phyloP scores from a whole-genome alignment of 2,113 vertebrate species.

The Elaphurus davidianus region DNA sequence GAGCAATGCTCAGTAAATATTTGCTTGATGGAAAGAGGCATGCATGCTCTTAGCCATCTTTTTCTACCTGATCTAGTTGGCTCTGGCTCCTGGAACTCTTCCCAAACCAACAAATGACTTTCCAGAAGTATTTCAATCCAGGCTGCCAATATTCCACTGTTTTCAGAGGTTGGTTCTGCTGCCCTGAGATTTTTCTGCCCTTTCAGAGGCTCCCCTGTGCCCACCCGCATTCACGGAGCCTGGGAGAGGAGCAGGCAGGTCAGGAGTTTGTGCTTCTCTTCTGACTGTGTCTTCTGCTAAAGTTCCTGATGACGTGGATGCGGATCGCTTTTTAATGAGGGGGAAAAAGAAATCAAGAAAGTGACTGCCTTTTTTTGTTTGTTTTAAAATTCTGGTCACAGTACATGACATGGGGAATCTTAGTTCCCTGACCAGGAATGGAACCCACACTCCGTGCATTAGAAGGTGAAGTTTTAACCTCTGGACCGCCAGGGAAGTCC shows the following conservation, averaged over 20 bases:
- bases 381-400: background rate
- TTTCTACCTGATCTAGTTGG: fast-evolving
- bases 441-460: background rate
- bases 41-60: fast-evolving
- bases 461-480: background rate
- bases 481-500: background rate
- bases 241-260: background rate
- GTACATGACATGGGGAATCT: background rate
- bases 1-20: background rate
- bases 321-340: background rate
- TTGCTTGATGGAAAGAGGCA: fast-evolving
- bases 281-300: fast-evolving
- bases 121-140: too few relatives aligned
- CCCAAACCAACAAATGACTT: background rate
- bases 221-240: background rate
- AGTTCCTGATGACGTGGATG: background rate
- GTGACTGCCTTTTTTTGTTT: background rate
- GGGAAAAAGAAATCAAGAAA: background rate
- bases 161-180: fast-evolving
- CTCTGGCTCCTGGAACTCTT: background rate
- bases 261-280: background rate
- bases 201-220: background rate
- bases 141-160: background rate
- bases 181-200: background rate
- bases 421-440: background rate